Base-by-base conservation (phyloP, 1,140 invertebrate genomes). In the Cydia amplana region DNA sequence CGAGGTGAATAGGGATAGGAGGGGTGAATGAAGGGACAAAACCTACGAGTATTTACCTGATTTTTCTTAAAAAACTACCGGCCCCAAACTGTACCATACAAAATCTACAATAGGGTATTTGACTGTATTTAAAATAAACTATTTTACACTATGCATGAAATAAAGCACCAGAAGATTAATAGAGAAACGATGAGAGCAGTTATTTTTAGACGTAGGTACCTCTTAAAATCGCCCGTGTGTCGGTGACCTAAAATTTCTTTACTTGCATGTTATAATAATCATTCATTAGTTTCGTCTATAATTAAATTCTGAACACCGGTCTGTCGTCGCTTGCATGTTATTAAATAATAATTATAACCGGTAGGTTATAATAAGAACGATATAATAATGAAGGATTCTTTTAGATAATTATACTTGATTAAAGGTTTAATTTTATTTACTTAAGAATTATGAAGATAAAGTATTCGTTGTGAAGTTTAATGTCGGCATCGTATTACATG, bases 261-360 rank as follows among this genome's bases (percentile, higher is more conserved):
- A 55, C 51, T 7, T n/a, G n/a, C 51, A 46, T 46, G 43, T 46
- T 16, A 49, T 60, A 60, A 60, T 23, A 60, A 60, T 60, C 20
- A 23, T 23, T 60, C 55, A 60, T 60, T 60, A 60, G 18, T 20
- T 60, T 60, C 4, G 55, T 60, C 55, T 72, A 74, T 78, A 81
- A 81, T 81, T 78, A 81, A 78, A 77, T 79, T 55, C 55, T 49
- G 72, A 77, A 75, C 75, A 77, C 74, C 76, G 63, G 73, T 77
- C 76, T 73, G 75, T 81, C 80, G 73, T 79, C 80, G 73, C 78
- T 77, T 77, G 76, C 67, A 60, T 64, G 65, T 78, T 76, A 79
- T 81, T 79, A 79, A 78, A 81, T 77, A 77, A 73, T 79, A 81
- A 81, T 81, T 77, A 78, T 40, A 12, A 55, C 49, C 72, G 55